These are phyloP conservation scores for Tonatia bakeri DNA, from an alignment of 2,113 vertebrate species.

Conservation along the genomic window DNA sequence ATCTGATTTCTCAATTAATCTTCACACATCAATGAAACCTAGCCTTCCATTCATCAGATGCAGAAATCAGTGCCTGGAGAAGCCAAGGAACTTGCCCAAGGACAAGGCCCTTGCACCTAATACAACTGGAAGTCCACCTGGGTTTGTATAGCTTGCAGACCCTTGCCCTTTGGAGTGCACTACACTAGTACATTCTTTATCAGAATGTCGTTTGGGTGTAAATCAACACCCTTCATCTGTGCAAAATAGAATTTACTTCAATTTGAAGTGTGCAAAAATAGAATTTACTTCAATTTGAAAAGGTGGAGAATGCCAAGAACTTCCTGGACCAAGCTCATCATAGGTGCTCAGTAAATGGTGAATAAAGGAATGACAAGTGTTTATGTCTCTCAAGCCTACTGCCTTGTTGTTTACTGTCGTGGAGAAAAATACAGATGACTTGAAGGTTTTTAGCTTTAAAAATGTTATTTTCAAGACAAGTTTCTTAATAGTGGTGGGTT, in stretches of 20 bases:
- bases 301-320: neutral
- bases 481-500: neutral
- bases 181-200: neutral
- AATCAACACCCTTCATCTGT: neutral
- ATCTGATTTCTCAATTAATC: neutral
- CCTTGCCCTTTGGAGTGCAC: neutral
- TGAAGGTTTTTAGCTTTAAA: slow-evolving; percentile 22
- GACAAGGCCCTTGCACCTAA: neutral
- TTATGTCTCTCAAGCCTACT: neutral
- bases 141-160: neutral
- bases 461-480: neutral
- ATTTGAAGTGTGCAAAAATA: neutral
- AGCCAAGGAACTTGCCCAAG: neutral
- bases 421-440: neutral
- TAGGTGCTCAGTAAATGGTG: neutral
- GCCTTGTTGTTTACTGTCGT: neutral
- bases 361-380: neutral
- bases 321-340: neutral
- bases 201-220: neutral
- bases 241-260: neutral
- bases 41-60: neutral
- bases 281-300: neutral
- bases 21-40: neutral
- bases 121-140: neutral
- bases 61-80: neutral